Conservation (phyloP, 2,888 invertebrate species). For the Megamerina dolium region DNA sequence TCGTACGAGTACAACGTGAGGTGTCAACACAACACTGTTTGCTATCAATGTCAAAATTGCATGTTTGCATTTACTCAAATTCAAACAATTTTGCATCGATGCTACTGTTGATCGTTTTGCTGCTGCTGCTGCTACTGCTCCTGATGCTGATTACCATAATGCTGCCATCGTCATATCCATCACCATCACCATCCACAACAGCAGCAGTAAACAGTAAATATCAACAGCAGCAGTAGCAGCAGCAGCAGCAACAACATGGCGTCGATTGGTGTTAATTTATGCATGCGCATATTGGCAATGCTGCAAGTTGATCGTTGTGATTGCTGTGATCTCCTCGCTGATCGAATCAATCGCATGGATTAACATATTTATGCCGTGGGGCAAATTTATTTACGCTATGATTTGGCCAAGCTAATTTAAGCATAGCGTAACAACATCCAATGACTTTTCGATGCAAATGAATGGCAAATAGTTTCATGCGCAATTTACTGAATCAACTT, state of each 20-base stretch:
- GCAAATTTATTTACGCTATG: conserved; percentile 16
- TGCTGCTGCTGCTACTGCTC: conserved; percentile 5
- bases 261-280: conserved; percentile 39
- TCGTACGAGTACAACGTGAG: too few species aligned
- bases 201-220: conserved; percentile 19
- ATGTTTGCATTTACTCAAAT: conserved; percentile 4
- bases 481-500: conserved; percentile 9
- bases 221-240: too few species aligned
- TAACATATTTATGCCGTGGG: conserved; percentile 18
- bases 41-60: background rate
- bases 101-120: conserved; percentile 3
- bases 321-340: conserved; percentile 13
- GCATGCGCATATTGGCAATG: conserved; percentile 18
- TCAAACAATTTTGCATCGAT: conserved; percentile 3
- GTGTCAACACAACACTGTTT: conserved; percentile 7
- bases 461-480: conserved; percentile 17
- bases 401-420: conserved; percentile 7
- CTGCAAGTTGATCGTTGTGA: conserved; percentile 6
- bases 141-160: conserved; percentile 1
- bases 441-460: conserved; percentile 19
- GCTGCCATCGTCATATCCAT: background rate
- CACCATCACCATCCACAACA: conserved; percentile 9
- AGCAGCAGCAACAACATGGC: too few species aligned
- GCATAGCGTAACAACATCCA: conserved; percentile 17
- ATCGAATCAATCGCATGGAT: conserved; percentile 19